Percentiles rank a stretch among this genome's conserved stretches.
phyloP scores from a whole-genome alignment of 2,888 invertebrate species.

The Osmoderma eremita region DNA sequence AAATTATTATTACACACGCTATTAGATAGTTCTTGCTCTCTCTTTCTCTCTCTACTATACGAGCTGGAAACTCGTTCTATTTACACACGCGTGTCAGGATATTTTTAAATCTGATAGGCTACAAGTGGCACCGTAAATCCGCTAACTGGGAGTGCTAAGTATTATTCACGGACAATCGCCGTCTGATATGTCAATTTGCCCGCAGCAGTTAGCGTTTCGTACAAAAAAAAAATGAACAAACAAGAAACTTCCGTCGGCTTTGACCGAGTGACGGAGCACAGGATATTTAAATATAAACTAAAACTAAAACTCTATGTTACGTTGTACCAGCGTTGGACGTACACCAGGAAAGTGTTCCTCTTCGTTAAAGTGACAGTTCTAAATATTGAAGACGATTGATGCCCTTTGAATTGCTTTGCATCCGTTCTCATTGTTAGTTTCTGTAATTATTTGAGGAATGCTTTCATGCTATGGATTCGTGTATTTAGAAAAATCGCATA shows the following conservation, averaged over 20 bases:
- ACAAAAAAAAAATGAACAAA: conserved; percentile 8
- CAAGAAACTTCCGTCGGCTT: conserved; percentile 22
- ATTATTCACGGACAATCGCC: conserved; percentile 23
- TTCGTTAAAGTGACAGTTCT: conserved; percentile 15
- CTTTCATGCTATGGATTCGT: no score
- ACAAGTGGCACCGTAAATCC: conserved; percentile 15
- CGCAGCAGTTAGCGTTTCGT: not conserved
- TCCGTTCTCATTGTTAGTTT: conserved; percentile 1
- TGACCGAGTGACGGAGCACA: conserved; percentile 13
- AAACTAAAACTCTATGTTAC: conserved; percentile 21
- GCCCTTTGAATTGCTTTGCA: not conserved
- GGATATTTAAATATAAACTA: conserved; percentile 34
- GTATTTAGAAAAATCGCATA: no score
- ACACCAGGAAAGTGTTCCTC: conserved; percentile 21
- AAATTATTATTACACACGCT: conserved; percentile 7
- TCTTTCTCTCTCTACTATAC: not conserved
- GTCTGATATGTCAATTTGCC: conserved; percentile 17
- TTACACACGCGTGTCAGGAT: conserved; percentile 2
- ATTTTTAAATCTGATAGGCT: conserved; percentile 20
- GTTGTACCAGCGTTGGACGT: not conserved
- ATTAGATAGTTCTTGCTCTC: not conserved
- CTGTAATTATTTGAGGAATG: no score
- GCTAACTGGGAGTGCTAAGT: conserved; percentile 8
- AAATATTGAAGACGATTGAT: conserved; percentile 16
- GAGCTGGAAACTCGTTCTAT: not conserved